phyloP scores from a whole-genome alignment of 2,888 invertebrate species.

The Ormyrus labotus region DNA sequence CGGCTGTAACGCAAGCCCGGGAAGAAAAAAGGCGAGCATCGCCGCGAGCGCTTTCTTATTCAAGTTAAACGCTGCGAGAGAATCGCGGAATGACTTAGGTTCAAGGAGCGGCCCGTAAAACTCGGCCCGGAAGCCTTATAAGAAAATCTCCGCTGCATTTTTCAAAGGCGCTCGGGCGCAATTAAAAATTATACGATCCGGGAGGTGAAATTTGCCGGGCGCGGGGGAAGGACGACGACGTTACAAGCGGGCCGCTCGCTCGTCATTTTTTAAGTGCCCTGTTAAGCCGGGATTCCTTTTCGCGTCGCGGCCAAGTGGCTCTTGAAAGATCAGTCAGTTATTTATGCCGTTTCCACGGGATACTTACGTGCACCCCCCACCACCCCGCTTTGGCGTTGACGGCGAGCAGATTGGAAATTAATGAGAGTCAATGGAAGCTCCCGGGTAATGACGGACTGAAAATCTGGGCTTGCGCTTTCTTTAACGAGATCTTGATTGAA shows the following conservation, averaged over 20 bases:
- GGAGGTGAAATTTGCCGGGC: slow-evolving; percentile 28
- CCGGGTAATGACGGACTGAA: slow-evolving; percentile 10
- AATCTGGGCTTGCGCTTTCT: no score
- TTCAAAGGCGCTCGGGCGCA: slow-evolving; percentile 48
- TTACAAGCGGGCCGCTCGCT: not conserved
- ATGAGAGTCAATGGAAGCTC: slow-evolving; percentile 33
- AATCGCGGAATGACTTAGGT: slow-evolving; percentile 57
- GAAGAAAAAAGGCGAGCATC: not conserved
- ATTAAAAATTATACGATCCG: slow-evolving; percentile 53
- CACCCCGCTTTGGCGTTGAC: not conserved
- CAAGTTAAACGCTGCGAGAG: slow-evolving; percentile 56
- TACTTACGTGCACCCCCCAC: not conserved
- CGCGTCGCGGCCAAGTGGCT: slow-evolving; percentile 25
- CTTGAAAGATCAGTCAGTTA: slow-evolving; percentile 52
- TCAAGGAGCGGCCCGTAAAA: slow-evolving; percentile 47
- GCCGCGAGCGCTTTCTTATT: slow-evolving; percentile 45
- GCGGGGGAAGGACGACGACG: no score
- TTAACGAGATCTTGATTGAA: no score
- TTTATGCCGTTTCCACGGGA: slow-evolving; percentile 37
- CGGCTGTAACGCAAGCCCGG: not conserved
- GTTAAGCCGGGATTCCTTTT: slow-evolving; percentile 43
- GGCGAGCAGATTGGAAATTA: slow-evolving; percentile 26
- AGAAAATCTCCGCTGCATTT: slow-evolving; percentile 42
- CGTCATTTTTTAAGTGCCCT: slow-evolving; percentile 43
- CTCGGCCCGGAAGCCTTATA: slow-evolving; percentile 24